Base-by-base conservation (phyloP, 2,797 vertebrate genomes). In the Eulemur coronatus region DNA sequence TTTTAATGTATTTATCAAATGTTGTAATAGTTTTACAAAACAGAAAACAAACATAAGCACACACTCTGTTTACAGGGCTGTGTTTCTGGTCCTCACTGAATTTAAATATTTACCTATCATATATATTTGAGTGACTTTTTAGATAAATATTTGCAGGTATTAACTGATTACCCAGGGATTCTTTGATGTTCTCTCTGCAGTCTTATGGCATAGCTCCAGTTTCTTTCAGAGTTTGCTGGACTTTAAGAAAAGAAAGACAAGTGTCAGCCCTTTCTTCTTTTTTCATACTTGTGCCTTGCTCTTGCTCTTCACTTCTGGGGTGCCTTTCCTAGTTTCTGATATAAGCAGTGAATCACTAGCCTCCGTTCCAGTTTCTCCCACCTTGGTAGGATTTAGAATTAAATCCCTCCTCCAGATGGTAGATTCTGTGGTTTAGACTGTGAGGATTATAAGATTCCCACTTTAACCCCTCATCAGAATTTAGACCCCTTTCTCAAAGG, bases 141-240 rank as follows among this genome's bases (percentile, higher is more conserved):
- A 89, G 86, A 85, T 95, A 97, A 97, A 96, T 95, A 97, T 96
- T 93, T 91, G n/a, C 67, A 89, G 84, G 14, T 48, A 69, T 50
- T 97, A 96, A 97, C 96, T 96, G 80, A 96, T 92, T 97, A 84
- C 70, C 89, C 55, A 80, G 61, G 69, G 65, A 82, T 61, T 91
- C 78, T 95, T 93, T 97, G 26, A 84, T 96, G 61, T 93, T 93
- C 46, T 0, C 10, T 93, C 13, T 78, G 2, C 46, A 69, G 33
- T 91, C 79, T 43, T 80, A 3, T 84, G 82, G 59, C 81, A 88
- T 84, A 92, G 63, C 35, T 91, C 43, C 20, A 84, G 43, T 87
- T 95, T 81, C 30, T 89, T 96, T 85, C 65, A 94, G 90, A 70
- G 50, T 84, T 87, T 84, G 0, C 84, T 91, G 5, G 35, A 26